Conservation (phyloP, 2,797 vertebrate genomes). For the Hipposideros larvatus region DNA sequence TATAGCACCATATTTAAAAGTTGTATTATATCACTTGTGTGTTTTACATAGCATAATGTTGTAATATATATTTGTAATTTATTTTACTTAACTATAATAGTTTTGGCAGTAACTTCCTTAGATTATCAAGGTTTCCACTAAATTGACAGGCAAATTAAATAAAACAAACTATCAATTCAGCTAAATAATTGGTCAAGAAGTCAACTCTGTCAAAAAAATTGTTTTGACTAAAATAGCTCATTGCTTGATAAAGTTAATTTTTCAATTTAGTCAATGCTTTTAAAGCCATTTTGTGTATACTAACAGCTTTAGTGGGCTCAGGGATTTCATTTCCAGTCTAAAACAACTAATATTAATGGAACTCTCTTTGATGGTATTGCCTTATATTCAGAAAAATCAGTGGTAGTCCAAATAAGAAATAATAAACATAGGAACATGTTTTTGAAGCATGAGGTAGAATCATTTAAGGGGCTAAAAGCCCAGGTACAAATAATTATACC, state of each 20-base stretch:
- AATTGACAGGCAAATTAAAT: slow-evolving; percentile 36
- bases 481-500: slow-evolving; percentile 78
- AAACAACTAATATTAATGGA: not conserved
- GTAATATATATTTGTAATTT: not conserved
- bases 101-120: not conserved
- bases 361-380: not conserved
- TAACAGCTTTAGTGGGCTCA: not conserved
- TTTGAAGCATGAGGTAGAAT: slow-evolving; percentile 49
- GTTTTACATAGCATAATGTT: not conserved
- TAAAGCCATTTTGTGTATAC: not conserved
- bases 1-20: not conserved
- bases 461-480: slow-evolving; percentile 62
- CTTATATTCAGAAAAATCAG: not conserved
- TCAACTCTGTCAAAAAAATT: slow-evolving; percentile 53
- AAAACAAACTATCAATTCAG: slow-evolving; percentile 46
- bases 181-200: slow-evolving; percentile 52
- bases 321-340: not conserved
- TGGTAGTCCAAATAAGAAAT: slow-evolving; percentile 42
- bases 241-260: slow-evolving; percentile 52
- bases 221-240: slow-evolving; percentile 26
- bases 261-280: slow-evolving; percentile 50
- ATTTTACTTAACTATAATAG: not conserved
- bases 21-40: not conserved
- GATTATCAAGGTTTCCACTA: not conserved
- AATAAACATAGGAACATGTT: slow-evolving; percentile 54